Evolutionary conservation across 2,113 vertebrate genomes (phyloP).

Genomic region (Crotalus tigris): DNA sequence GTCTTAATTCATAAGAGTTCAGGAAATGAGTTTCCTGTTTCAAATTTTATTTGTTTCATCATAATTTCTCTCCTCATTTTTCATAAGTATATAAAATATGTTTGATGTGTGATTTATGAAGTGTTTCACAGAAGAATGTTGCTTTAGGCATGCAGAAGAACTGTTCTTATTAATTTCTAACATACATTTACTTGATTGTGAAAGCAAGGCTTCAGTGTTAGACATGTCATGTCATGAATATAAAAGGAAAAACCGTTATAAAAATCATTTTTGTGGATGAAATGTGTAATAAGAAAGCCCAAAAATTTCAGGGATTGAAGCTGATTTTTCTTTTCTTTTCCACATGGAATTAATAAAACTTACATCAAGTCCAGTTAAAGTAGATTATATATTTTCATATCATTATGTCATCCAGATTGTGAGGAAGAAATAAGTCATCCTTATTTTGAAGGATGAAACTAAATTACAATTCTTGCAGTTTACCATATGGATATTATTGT

Average conservation of each 20-base stretch:
- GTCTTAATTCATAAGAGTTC: background rate
- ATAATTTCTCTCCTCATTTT: slow-evolving; percentile 16
- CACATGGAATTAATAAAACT: slow-evolving; percentile 78
- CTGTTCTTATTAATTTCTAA: slow-evolving; percentile 42
- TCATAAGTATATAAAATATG: slow-evolving; percentile 28
- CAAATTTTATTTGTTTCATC: background rate
- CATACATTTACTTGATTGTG: slow-evolving; percentile 32
- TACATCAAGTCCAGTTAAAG: slow-evolving; percentile 69
- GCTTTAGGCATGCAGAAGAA: slow-evolving; percentile 33
- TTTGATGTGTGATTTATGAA: slow-evolving; percentile 37
- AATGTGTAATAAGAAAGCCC: slow-evolving; percentile 53
- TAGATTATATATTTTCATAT: slow-evolving; percentile 67
- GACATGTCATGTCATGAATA: slow-evolving; percentile 58
- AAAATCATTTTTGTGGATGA: slow-evolving; percentile 60
- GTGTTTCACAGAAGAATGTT: slow-evolving; percentile 19
- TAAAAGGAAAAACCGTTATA: slow-evolving; percentile 50
- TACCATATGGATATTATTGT: slow-evolving; percentile 25
- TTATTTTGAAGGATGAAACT: slow-evolving; percentile 32
- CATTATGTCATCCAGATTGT: slow-evolving; percentile 72
- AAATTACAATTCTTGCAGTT: slow-evolving; percentile 31
- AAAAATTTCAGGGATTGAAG: slow-evolving; percentile 56
- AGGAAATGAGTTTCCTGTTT: background rate
- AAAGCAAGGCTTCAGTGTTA: slow-evolving; percentile 51
- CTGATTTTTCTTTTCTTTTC: slow-evolving; percentile 55
- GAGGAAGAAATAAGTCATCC: slow-evolving; percentile 38